A percentile compares a stretch with the other conserved stretches of the same genome.
These are phyloP conservation scores for Cathartes aura DNA, from an alignment of 2,113 vertebrate species.

Conservation along the genomic window DNA sequence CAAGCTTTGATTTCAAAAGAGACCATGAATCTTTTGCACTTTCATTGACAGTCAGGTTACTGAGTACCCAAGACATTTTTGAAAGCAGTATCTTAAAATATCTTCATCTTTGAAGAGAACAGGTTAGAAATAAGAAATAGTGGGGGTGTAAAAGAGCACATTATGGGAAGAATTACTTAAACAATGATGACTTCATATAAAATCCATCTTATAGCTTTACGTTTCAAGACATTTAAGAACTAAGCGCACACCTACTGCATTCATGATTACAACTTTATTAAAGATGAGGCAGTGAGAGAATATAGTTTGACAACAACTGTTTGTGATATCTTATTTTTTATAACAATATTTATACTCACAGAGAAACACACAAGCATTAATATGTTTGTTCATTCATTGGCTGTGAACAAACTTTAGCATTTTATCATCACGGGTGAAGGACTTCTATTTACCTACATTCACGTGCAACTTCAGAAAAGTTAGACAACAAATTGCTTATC, in stretches of 20 bases:
- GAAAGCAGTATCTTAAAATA: background rate
- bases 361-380: background rate
- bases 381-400: background rate
- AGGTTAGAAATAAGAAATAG: background rate
- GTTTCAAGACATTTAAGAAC: background rate
- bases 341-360: background rate
- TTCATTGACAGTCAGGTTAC: background rate
- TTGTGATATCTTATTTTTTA: background rate
- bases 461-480: background rate
- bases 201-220: background rate
- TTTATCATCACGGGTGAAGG: background rate
- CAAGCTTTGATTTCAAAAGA: background rate
- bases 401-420: background rate
- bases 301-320: background rate
- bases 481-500: background rate
- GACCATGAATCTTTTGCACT: background rate
- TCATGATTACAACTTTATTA: background rate
- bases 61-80: background rate
- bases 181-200: background rate
- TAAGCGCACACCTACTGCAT: background rate
- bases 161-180: conserved; percentile 28
- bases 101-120: background rate
- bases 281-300: conserved; percentile 6
- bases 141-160: background rate
- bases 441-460: background rate